Base-by-base conservation (phyloP, 2,888 invertebrate genomes). In the Auanema freiburgensis region DNA sequence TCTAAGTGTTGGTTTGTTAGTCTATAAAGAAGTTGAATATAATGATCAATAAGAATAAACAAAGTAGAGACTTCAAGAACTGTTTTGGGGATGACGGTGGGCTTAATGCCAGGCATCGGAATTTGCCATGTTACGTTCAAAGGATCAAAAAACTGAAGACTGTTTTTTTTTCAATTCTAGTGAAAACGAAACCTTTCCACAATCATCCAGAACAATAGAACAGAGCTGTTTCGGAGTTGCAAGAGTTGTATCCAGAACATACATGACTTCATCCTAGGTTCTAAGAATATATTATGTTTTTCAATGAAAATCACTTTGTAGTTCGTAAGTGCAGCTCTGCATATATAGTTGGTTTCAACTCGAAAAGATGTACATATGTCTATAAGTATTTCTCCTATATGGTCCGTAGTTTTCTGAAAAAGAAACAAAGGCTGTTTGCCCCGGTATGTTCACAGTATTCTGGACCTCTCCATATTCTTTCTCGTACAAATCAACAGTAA, bases 81-180 rank as follows among this genome's bases (percentile, higher is more conserved):
- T 21, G 63, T 49, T 12, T 69, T 69, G 10, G 57, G 59, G 6
- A 59, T 56, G 21, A 67, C 63, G 2, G 68, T 50, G 0, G 79
- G 79, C 49, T 77, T 74, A 21, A 62, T 63, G 10, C 65, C 72
- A 1, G 79, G 78, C 41, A 79, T 73, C 3, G 72, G 65, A 21
- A 77, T 57, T 41, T 72, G 70, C 79, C 79, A 79, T 2, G 64
- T 63, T 16, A 63, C 58, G 1, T 62, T 56, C 11, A 74, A 54
- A 6, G 75, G 75, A 56, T 75, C 65, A 23, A 69, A 63, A 55
- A 68, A 67, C 12, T 69, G 24, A 52, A 52, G 5, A 46, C 3
- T 21, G 10, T 10, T 46, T 16, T 6, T 46, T 3, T 6, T 46
- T 10, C 6, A 10, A 46, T 43, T 43, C n/a, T n/a, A 43, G 43